phyloP scores from a whole-genome alignment of 1,140 invertebrate genomes.

The Drosophila ironensis region DNA sequence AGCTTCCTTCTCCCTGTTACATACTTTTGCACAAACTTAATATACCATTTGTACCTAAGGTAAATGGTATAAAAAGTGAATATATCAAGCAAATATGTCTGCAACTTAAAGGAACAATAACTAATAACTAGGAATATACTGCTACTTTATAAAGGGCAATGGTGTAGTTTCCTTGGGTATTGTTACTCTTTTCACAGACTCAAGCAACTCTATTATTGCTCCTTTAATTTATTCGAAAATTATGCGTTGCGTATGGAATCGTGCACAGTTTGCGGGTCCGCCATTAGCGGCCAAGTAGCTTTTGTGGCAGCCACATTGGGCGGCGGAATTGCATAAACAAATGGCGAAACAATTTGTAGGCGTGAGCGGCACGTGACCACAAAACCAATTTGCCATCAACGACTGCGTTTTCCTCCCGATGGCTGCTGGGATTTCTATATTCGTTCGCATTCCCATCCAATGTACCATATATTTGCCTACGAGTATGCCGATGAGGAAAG shows the following conservation, averaged over 20 bases:
- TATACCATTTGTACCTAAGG: too few relatives aligned
- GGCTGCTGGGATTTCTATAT: background rate
- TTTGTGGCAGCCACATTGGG: constrained; percentile 34
- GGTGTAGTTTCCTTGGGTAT: too few relatives aligned
- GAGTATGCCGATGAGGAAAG: constrained; percentile 38
- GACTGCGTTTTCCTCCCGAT: background rate
- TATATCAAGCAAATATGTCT: too few relatives aligned
- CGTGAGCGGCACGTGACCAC: constrained; percentile 76
- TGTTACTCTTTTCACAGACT: background rate
- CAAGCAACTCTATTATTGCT: constrained; percentile 36
- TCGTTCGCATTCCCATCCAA: too few relatives aligned
- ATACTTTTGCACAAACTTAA: too few relatives aligned
- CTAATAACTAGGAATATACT: too few relatives aligned
- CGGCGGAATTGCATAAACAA: constrained; percentile 76
- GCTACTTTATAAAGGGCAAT: too few relatives aligned
- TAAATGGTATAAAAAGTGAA: too few relatives aligned
- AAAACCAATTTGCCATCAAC: constrained; percentile 71
- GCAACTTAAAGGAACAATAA: too few relatives aligned
- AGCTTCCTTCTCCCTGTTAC: too few relatives aligned
- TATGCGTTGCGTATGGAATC: constrained; percentile 62
- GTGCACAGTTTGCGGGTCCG: constrained; percentile 42
- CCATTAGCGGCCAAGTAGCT: constrained; percentile 33
- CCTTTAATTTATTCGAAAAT: constrained; percentile 48
- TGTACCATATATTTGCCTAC: background rate
- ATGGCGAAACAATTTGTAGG: constrained; percentile 78